A percentile compares a stretch with the other conserved stretches of the same genome.
phyloP scores from a whole-genome alignment of 2,113 vertebrate genomes.

The Sorex fumeus region DNA sequence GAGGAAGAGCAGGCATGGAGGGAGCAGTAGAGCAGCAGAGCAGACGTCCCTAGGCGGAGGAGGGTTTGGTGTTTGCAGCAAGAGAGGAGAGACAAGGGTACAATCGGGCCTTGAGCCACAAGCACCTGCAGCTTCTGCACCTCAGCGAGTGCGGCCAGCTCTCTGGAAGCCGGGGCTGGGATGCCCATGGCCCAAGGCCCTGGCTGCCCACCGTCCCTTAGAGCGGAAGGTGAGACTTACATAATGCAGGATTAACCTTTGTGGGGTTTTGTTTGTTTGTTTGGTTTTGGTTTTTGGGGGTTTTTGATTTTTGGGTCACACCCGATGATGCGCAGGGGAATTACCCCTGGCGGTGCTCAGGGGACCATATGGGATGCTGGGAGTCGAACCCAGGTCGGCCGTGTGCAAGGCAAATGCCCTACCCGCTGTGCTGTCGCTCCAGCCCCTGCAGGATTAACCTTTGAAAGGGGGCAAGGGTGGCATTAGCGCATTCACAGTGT shows the following conservation, averaged over 20 bases:
- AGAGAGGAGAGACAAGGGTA: background rate
- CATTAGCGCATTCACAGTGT: background rate
- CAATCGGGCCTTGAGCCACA: background rate
- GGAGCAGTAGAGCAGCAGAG: background rate
- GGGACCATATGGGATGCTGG: too few relatives aligned
- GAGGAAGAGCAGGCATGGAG: background rate
- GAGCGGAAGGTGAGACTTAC: background rate
- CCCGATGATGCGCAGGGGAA: too few relatives aligned
- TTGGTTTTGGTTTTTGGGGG: too few relatives aligned
- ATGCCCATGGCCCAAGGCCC: background rate
- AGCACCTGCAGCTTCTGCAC: background rate
- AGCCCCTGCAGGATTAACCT: slow-evolving; percentile 28
- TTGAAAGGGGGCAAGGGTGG: background rate
- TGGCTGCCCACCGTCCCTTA: background rate
- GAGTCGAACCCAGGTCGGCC: too few relatives aligned
- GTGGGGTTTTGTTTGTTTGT: too few relatives aligned
- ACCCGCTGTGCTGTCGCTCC: too few relatives aligned
- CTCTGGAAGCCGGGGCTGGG: background rate
- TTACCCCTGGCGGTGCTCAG: too few relatives aligned
- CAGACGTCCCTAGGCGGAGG: background rate
- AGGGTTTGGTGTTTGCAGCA: background rate
- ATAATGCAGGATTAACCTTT: slow-evolving; percentile 12
- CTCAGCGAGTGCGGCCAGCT: too few relatives aligned
- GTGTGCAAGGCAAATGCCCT: too few relatives aligned
- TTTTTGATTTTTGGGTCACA: too few relatives aligned